A percentile compares a stretch with the other conserved stretches of the same genome.
phyloP scores from a whole-genome alignment of 2,113 vertebrate species.

The Oxygymnocypris stewartii region DNA sequence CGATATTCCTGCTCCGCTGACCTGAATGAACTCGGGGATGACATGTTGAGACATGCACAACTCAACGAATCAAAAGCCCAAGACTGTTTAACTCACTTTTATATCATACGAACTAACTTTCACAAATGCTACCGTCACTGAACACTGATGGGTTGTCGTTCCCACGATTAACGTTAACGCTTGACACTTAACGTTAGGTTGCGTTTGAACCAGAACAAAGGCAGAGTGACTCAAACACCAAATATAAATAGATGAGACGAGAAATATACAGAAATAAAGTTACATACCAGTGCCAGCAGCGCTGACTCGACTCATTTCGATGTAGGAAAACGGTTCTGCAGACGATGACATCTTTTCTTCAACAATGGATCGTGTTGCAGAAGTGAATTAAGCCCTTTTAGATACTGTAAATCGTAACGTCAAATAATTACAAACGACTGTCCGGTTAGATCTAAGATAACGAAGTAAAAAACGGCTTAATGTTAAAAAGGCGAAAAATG shows the following conservation, averaged over 20 bases:
- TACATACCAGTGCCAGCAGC: conserved; percentile 20
- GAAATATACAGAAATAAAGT: neutral
- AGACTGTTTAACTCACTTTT: neutral
- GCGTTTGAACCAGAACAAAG: conserved; percentile 31
- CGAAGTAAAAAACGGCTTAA: neutral
- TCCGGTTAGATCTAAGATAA: neutral
- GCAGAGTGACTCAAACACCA: neutral
- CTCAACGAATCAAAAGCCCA: conserved; percentile 15
- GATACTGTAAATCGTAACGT: neutral
- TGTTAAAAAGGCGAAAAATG: neutral
- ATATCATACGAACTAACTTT: neutral
- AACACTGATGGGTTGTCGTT: neutral
- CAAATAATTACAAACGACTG: neutral
- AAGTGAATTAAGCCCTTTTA: conserved; percentile 17
- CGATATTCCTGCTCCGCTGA: conserved; percentile 17
- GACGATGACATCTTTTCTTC: conserved; percentile 39
- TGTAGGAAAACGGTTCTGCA: conserved; percentile 40
- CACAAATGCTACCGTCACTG: neutral
- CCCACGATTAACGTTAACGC: neutral
- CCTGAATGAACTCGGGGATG: conserved; percentile 28
- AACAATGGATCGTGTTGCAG: conserved; percentile 26
- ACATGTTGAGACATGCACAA: conserved; percentile 43
- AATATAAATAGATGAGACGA: neutral
- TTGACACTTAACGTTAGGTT: neutral
- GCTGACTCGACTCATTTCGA: conserved; percentile 44